Evolutionary conservation across 2,113 vertebrate genomes (phyloP).

Genomic region (Rostratula benghalensis): DNA sequence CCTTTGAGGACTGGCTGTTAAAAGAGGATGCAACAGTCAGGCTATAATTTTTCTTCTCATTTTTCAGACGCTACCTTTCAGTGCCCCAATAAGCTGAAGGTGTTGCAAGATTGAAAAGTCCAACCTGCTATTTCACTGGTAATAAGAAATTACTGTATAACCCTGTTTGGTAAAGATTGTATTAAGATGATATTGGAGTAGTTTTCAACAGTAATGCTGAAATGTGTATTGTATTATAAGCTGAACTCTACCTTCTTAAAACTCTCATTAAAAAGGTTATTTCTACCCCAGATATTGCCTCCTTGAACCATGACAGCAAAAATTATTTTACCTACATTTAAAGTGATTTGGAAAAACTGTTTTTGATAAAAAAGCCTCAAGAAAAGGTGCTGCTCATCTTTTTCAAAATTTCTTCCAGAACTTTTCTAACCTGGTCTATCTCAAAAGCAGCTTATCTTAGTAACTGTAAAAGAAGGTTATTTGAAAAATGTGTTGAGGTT

Average conservation of each 20-base stretch:
- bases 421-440: background rate
- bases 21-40: background rate
- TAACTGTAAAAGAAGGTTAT: background rate
- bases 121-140: background rate
- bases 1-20: background rate
- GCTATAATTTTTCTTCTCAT: background rate
- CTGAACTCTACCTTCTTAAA: background rate
- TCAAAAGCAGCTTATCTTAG: background rate
- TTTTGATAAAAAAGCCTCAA: background rate
- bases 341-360: constrained; percentile 3
- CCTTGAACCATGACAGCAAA: background rate
- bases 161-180: background rate
- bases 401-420: background rate
- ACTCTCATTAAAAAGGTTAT: background rate
- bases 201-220: background rate
- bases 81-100: background rate
- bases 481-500: background rate
- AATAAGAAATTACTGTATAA: constrained; percentile 5
- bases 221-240: background rate
- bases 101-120: background rate
- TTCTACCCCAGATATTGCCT: background rate
- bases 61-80: background rate
- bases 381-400: background rate
- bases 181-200: background rate
- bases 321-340: background rate